phyloP scores from a whole-genome alignment of 2,797 vertebrate genomes.

The Gorsachius magnificus region DNA sequence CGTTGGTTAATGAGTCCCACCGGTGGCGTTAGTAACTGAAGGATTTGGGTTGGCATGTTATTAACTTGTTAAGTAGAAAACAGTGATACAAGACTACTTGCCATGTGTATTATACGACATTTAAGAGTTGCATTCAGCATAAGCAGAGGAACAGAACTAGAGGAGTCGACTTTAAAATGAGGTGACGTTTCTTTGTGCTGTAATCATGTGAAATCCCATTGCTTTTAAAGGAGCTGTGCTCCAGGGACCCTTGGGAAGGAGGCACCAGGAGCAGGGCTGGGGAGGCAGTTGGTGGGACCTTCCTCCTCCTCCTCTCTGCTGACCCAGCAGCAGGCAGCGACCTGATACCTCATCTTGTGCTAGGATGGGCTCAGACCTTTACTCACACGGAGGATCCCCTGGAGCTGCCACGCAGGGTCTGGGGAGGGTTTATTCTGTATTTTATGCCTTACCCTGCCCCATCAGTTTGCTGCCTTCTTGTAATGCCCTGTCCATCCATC shows the following conservation, averaged over 20 bases:
- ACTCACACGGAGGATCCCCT: background rate
- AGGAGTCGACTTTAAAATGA: conserved; percentile 8
- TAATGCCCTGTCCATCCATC: background rate
- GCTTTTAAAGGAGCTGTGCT: background rate
- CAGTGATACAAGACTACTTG: conserved; percentile 63
- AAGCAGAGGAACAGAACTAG: conserved; percentile 36
- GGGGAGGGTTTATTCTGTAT: background rate
- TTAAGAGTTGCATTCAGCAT: conserved; percentile 53
- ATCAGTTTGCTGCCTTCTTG: background rate
- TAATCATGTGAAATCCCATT: background rate
- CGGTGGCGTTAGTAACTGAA: conserved; percentile 67
- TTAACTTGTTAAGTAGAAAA: conserved; percentile 72
- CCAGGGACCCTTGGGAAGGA: background rate
- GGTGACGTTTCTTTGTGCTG: background rate
- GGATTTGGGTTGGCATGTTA: conserved; percentile 69
- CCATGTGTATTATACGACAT: conserved; percentile 55
- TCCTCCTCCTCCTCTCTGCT: background rate
- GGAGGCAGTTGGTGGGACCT: background rate
- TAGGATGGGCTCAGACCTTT: background rate
- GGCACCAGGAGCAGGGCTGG: background rate
- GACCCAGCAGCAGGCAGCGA: background rate
- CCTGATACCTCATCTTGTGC: background rate
- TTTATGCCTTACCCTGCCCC: background rate
- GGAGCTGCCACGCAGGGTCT: fast-evolving
- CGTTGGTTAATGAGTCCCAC: conserved; percentile 71